A percentile compares a stretch with the other conserved stretches of the same genome.
Conservation (phyloP, 1,140 invertebrate genomes). For the Listronotus oregonensis region DNA sequence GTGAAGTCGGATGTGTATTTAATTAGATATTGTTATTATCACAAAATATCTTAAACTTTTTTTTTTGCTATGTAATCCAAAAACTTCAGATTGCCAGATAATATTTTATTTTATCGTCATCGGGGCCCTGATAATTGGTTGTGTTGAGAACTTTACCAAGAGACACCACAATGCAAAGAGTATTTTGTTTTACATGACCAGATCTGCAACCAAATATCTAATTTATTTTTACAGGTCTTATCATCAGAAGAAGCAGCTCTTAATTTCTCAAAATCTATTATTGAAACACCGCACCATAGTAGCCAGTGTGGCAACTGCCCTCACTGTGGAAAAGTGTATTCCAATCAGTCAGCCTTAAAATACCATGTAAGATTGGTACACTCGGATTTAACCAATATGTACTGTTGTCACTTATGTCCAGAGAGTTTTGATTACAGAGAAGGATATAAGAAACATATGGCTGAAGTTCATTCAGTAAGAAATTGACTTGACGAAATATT, state of each 20-base stretch:
- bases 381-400: slow-evolving; percentile 67
- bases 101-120: too few relatives aligned
- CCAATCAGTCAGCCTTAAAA: slow-evolving; percentile 69
- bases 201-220: background rate
- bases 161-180: too few relatives aligned
- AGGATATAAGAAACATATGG: slow-evolving; percentile 69
- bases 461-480: slow-evolving; percentile 65
- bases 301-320: slow-evolving; percentile 68
- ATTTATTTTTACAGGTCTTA: slow-evolving; percentile 21
- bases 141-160: too few relatives aligned
- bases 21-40: too few relatives aligned
- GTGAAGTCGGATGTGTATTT: too few relatives aligned
- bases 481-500: slow-evolving; percentile 53
- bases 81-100: too few relatives aligned
- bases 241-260: slow-evolving; percentile 35
- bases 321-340: slow-evolving; percentile 64
- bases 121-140: too few relatives aligned
- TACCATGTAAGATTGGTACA: slow-evolving; percentile 72
- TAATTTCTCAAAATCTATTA: slow-evolving; percentile 36
- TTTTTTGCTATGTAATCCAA: too few relatives aligned
- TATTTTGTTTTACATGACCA: background rate
- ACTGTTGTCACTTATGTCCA: slow-evolving; percentile 69
- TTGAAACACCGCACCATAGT: slow-evolving; percentile 58
- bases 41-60: too few relatives aligned
- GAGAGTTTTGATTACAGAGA: slow-evolving; percentile 67